phyloP scores from a whole-genome alignment of 2,797 vertebrate genomes.

The Pseudomugil tenellus region DNA sequence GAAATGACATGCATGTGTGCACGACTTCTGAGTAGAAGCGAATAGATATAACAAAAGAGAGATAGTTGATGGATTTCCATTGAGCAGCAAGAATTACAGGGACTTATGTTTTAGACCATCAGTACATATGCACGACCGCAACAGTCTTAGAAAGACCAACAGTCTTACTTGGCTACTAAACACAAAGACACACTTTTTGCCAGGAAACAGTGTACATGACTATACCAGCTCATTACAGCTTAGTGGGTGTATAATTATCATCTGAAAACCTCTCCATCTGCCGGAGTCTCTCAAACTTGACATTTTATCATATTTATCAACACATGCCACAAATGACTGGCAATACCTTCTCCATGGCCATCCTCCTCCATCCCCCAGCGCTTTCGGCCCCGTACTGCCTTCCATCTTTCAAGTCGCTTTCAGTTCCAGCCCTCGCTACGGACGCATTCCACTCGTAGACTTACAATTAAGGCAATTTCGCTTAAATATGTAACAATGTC shows the following conservation, averaged over 20 bases:
- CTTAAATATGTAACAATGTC: slow-evolving; percentile 98
- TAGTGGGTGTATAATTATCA: slow-evolving; percentile 94
- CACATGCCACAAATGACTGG: slow-evolving; percentile 92
- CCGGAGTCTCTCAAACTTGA: slow-evolving; percentile 92
- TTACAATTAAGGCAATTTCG: slow-evolving; percentile 99
- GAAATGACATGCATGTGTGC: slow-evolving; percentile 67
- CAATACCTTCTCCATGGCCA: slow-evolving; percentile 69
- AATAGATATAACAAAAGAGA: slow-evolving; percentile 84
- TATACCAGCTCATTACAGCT: slow-evolving; percentile 88
- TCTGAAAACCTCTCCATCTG: slow-evolving; percentile 89
- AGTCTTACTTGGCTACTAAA: neutral
- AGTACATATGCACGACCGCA: slow-evolving; percentile 14
- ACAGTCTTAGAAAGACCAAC: slow-evolving; percentile 1
- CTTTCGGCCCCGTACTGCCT: slow-evolving; percentile 75
- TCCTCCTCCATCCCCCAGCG: slow-evolving; percentile 28
- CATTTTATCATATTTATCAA: slow-evolving; percentile 98
- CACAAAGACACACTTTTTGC: slow-evolving; percentile 4
- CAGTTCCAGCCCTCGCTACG: slow-evolving; percentile 87
- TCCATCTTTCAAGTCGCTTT: slow-evolving; percentile 77
- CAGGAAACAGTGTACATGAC: slow-evolving; percentile 14
- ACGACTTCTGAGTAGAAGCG: slow-evolving; percentile 63
- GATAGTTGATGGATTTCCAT: slow-evolving; percentile 86
- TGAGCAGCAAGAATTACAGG: slow-evolving; percentile 82
- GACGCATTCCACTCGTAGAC: slow-evolving; percentile 92
- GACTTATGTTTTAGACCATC: slow-evolving; percentile 61